A percentile compares a stretch with the other conserved stretches of the same genome.
These are phyloP conservation scores for Coluber constrictor DNA, from an alignment of 2,797 vertebrate species.

Conservation along the genomic window DNA sequence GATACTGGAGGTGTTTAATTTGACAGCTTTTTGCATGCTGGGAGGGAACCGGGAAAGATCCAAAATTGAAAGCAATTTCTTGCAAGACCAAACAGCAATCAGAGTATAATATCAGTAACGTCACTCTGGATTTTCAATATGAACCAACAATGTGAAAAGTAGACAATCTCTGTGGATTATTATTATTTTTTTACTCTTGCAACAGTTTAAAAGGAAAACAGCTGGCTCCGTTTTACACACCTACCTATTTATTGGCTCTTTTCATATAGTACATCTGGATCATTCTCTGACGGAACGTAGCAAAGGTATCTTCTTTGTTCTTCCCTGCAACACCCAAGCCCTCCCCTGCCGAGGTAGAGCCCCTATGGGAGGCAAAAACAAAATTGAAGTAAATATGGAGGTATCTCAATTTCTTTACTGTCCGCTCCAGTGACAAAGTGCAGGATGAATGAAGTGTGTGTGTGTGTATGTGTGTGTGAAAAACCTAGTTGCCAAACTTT, in stretches of 20 bases:
- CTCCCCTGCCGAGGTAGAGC: conserved; percentile 73
- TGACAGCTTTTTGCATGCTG: background rate
- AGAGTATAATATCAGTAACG: background rate
- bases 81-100: conserved; percentile 19
- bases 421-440: background rate
- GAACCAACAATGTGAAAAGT: background rate
- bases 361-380: conserved; percentile 63
- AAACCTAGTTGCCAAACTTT: background rate
- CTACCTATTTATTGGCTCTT: conserved; percentile 73
- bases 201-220: conserved; percentile 20
- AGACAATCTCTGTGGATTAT: conserved; percentile 10
- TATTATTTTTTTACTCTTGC: conserved; percentile 13
- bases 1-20: background rate
- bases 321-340: conserved; percentile 71
- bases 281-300: conserved; percentile 78
- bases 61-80: conserved; percentile 17
- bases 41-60: background rate
- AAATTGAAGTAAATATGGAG: background rate
- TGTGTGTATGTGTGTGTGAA: too few species aligned
- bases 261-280: conserved; percentile 79
- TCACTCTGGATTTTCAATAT: conserved; percentile 22
- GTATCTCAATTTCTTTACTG: conserved; percentile 43
- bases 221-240: conserved; percentile 3
- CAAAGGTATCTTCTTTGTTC: conserved; percentile 73
- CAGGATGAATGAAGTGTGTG: background rate